phyloP scores from a whole-genome alignment of 2,797 vertebrate genomes.

The Eulemur coronatus region DNA sequence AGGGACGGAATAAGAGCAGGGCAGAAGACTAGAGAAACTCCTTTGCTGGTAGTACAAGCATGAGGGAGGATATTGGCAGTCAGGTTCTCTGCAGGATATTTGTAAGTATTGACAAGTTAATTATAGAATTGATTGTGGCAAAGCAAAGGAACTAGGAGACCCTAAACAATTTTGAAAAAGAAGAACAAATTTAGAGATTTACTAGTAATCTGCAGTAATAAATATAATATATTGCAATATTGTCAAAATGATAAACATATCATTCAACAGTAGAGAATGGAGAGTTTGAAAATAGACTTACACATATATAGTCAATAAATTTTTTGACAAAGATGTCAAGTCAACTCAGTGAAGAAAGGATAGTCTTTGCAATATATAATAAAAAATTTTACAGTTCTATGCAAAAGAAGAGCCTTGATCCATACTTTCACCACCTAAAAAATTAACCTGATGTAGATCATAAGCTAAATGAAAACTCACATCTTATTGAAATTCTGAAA shows the following conservation, averaged over 20 bases:
- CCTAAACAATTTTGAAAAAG: neutral
- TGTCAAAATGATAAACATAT: neutral
- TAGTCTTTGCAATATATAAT: neutral
- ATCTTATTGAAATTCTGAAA: neutral
- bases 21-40: neutral
- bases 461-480: neutral
- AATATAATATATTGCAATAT: neutral
- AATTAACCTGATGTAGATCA: neutral
- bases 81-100: neutral
- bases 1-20: neutral
- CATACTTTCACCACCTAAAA: neutral
- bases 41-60: neutral
- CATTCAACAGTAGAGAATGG: neutral
- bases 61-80: neutral
- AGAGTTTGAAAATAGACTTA: neutral
- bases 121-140: neutral
- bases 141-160: neutral
- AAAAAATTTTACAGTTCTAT: neutral
- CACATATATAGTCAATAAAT: neutral
- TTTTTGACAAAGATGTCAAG: neutral
- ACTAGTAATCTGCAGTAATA: neutral
- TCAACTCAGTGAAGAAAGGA: neutral
- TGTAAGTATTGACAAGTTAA: neutral
- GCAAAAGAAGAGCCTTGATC: neutral
- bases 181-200: neutral